Conservation (phyloP, 1,140 invertebrate genomes). For the Diorhabda elongata region DNA sequence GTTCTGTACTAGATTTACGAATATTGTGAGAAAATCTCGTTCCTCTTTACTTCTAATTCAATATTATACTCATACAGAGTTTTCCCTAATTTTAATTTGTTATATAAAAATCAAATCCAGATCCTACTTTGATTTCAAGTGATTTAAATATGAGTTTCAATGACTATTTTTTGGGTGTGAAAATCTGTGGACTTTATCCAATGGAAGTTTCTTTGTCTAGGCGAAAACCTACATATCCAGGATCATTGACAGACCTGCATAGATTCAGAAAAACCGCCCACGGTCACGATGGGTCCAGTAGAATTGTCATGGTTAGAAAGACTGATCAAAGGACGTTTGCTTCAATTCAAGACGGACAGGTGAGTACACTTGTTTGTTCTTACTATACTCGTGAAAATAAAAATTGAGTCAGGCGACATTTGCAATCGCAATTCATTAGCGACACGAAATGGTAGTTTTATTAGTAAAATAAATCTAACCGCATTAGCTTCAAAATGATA, state of each 20-base stretch:
- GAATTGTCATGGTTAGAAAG: conserved; percentile 62
- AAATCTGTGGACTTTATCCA: conserved; percentile 22
- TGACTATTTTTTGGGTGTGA: conserved; percentile 16
- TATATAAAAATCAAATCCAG: background rate
- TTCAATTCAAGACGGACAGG: conserved; percentile 44
- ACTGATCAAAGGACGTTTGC: conserved; percentile 58
- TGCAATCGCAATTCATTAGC: no score
- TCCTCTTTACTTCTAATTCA: no score
- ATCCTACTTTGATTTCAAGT: background rate
- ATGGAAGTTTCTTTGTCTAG: conserved; percentile 33
- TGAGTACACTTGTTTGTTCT: conserved; percentile 21
- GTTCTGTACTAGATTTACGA: no score
- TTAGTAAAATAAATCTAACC: no score
- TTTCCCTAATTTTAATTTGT: background rate
- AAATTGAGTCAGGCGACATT: no score
- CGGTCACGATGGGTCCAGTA: conserved; percentile 56
- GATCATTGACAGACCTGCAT: conserved; percentile 43
- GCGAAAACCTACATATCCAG: conserved; percentile 41
- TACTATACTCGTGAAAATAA: no score
- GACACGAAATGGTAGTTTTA: no score
- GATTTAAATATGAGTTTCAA: conserved; percentile 3
- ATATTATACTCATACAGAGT: no score
- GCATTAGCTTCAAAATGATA: no score
- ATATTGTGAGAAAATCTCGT: no score
- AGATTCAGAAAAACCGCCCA: conserved; percentile 51